Evolutionary conservation across 2,888 invertebrate species (phyloP).

Genomic region (Drosophila paracracens): DNA sequence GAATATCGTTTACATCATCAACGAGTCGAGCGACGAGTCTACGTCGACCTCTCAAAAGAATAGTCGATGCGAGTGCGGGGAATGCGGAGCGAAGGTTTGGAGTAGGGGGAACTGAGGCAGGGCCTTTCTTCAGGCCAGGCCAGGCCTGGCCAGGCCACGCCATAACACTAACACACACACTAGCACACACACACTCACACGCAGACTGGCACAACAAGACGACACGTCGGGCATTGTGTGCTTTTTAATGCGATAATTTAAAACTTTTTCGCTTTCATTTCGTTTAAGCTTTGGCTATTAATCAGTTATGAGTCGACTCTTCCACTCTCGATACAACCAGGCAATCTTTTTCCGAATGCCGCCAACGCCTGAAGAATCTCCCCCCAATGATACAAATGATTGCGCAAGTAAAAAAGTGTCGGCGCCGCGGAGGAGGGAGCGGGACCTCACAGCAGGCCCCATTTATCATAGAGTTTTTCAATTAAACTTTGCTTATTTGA

Average conservation of each 20-base stretch:
- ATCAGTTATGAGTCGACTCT: constrained; percentile 62
- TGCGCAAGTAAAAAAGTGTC: constrained; percentile 34
- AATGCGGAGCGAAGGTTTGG: not conserved
- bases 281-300: constrained; percentile 65
- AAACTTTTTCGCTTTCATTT: constrained; percentile 72
- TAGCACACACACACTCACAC: constrained; percentile 2
- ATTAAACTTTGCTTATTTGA: constrained; percentile 63
- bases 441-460: constrained; percentile 33
- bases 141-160: constrained; percentile 42
- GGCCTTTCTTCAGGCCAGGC: constrained; percentile 53
- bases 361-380: constrained; percentile 59
- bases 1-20: constrained; percentile 72
- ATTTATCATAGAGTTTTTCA: constrained; percentile 65
- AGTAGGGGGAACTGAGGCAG: constrained; percentile 21
- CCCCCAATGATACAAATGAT: constrained; percentile 28
- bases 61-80: constrained; percentile 29
- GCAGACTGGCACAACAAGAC: constrained; percentile 18
- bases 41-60: constrained; percentile 51
- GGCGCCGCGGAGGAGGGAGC: not conserved
- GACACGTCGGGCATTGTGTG: constrained; percentile 39
- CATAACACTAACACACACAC: constrained; percentile 2
- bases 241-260: constrained; percentile 69
- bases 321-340: constrained; percentile 44
- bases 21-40: constrained; percentile 18
- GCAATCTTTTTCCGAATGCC: constrained; percentile 33